Percentiles rank a stretch among this genome's conserved stretches.
Conservation (phyloP, 2,113 vertebrate genomes). For the Marmota flaviventris region DNA sequence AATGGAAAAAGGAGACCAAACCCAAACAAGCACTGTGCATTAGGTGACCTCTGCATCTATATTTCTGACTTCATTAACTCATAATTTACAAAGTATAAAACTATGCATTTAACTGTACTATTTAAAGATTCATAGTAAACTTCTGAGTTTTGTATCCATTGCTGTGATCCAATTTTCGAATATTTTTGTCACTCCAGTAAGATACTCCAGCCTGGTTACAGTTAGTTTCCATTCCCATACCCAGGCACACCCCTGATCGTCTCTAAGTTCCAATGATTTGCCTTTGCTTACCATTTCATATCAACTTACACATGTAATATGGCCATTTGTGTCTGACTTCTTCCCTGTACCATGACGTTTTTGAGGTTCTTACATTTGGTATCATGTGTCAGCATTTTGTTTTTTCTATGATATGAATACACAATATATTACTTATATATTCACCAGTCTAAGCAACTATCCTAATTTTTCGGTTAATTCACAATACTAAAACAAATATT, state of each 20-base stretch:
- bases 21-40: background rate
- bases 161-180: background rate
- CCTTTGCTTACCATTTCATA: background rate
- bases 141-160: background rate
- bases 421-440: background rate
- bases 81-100: background rate
- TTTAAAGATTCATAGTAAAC: background rate
- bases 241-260: too few species aligned
- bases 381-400: background rate
- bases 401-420: background rate
- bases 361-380: background rate
- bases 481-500: background rate
- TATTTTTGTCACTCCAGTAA: background rate
- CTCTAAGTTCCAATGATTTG: background rate
- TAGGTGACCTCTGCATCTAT: background rate
- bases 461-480: background rate
- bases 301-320: background rate
- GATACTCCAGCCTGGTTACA: background rate
- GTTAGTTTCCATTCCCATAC: rapidly evolving
- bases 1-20: background rate
- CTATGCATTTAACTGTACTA: background rate
- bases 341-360: background rate
- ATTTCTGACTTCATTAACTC: background rate
- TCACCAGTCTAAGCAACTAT: background rate
- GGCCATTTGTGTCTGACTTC: background rate